Base-by-base conservation (phyloP, 2,113 vertebrate species). In the Salvelinus alpinus region DNA sequence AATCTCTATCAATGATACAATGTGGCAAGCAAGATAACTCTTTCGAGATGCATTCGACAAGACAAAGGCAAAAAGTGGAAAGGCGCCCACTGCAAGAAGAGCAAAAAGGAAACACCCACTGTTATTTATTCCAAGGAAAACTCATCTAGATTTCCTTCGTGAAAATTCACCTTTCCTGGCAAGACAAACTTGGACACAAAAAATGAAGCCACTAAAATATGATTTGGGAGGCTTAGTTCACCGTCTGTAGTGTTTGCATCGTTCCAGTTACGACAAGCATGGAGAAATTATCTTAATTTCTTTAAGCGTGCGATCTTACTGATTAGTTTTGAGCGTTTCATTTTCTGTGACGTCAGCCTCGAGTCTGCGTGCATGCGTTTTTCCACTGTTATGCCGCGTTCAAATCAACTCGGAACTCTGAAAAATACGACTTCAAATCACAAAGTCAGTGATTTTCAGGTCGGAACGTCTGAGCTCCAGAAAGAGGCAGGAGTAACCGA, bases 121-220 rank as follows among this genome's bases (percentile, higher is more conserved):
- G 34, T 34, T 80, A 80, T 80, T 90, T 88, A 80, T 85, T 89
- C 0, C 89, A 88, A 69, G 79, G 82, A 82, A 89, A 88, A 78
- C 68, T 87, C 88, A 44, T 44, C 38, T 67, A 82, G n/a, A 54
- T 71, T 16, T n/a, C 31, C 5, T 6, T 13, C 3, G 2, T 4
- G 1, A 5, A 0, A 71, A 48, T 27, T 3, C 14, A 27, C 48
- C 54, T 77, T 24, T 0, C 70, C 0, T 3, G 38, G 74, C 1
- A 67, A 69, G 3, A 22, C 6, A 27, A 1, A 0, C 20, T 51
- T 2, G 4, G 29, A 34, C 13, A 66, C 47, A 8, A 29, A 18
- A 20, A 16, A 16, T 25, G 1, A 25, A 5, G 51, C 3, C 29
- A 8, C 16, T 1, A 11, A 62, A n/a, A 22, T 62, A 16, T 62